Base-by-base conservation (phyloP, 2,113 vertebrate genomes). In the Caloenas nicobarica region DNA sequence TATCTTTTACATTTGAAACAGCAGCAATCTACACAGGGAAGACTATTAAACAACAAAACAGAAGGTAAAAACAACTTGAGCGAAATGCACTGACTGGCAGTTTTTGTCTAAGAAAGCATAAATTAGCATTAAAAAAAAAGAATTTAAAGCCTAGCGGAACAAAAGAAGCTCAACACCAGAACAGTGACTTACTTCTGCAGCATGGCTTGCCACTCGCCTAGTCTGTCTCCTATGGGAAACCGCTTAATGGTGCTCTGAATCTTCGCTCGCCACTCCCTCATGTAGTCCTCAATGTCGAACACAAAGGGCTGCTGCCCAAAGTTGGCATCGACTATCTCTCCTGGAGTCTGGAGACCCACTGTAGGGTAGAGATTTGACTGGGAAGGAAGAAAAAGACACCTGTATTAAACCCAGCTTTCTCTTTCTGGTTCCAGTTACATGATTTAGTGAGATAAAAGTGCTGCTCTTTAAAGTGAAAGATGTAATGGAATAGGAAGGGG, bases 271-370 rank as follows among this genome's bases (percentile, higher is more conserved):
- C 99, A 99, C 83, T 99, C 99, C 74, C 99, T 98, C 99, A 99
- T 99, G 98, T 99, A 99, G 98, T 99, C 99, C 97, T 99, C 99
- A 11, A 99, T 99, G 98, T 99, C 99, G 23, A 99, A 99, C 93
- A 99, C 99, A 95, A 99, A 99, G 2, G 99, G 99, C 97, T 99
- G 99, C 98, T 99, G 99, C 97, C 99, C 99, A 85, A 99, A 99
- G 98, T 99, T 99, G 93, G 99, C 99, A 34, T 99, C 99, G 73
- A 99, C 99, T 31, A 99, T 99, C 98, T 99, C 99, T 50, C 99
- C 99, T 1, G 99, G 99, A 34, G 99, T 99, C 98, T 99, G 99
- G 29, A 99, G 98, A 91, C 99, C 99, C 98, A 99, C 99, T 4
- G 99, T 99, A 50, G 99, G 99, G 97, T 99, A 99, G 92, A 99